Base-by-base conservation (phyloP, 2,113 vertebrate genomes). In the Sander vitreus region DNA sequence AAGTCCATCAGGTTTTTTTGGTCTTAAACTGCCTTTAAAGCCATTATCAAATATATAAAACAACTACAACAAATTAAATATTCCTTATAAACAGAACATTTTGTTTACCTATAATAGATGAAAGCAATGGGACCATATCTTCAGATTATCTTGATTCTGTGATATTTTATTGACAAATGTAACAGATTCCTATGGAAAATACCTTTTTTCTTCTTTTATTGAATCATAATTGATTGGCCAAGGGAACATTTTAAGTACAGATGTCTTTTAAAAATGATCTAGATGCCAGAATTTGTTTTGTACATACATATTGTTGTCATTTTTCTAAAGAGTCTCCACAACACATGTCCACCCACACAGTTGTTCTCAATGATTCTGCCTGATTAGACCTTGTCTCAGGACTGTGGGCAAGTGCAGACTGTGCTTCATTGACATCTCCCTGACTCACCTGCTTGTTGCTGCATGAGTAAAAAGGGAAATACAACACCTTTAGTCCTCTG, bases 361-460 rank as follows among this genome's bases (percentile, higher is more conserved):
- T 30, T 76, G 25, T 25, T 25, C 25, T 25, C 25, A 25, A 25
- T 2, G 36, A 39, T 39, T 39, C 9, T 39, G 8, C 36, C 36
- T 39, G 36, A 39, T 39, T 72, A 65, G 19, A 66, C 65, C 18
- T 76, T 62, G 36, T 27, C 45, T 68, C 23, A 69, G 70, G 62
- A 80, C 57, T 63, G 78, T 81, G 78, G 76, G 65, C 33, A 48
- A 23, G 23, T 14, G 51, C 59, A 18, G 30, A n/a, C 33, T 74
- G 60, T 48, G 27, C 36, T 62, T 76, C 50, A 27, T 15, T n/a
- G 59, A 36, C 53, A 50, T 66, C 45, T 57, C 43, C 21, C 57
- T 80, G 78, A 89, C 78, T 89, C 50, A 16, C 60, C 58, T 48
- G 43, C 48, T 68, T 74, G 54, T 66, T 73, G 54, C 53, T 39